Conservation (phyloP, 1,140 invertebrate species). For the Diachasma alloeum region DNA sequence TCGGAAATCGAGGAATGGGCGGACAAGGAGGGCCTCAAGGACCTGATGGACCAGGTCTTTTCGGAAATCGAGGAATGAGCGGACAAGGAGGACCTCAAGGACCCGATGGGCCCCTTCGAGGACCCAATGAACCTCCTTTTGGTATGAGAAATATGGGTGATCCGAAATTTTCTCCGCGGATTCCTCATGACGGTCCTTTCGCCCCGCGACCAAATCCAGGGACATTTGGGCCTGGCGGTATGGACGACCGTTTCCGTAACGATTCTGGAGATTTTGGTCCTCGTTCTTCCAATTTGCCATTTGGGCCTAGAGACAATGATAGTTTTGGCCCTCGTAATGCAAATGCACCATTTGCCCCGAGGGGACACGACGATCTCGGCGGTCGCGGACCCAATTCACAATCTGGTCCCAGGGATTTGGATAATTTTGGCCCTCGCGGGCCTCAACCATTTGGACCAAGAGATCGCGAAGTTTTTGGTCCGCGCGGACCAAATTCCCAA, state of each 20-base stretch:
- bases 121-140: neutral
- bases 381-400: neutral
- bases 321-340: conserved; percentile 30
- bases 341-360: conserved; percentile 23
- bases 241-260: neutral
- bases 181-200: neutral
- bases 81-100: neutral
- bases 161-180: neutral
- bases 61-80: neutral
- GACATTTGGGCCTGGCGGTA: neutral
- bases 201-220: neutral
- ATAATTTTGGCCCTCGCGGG: conserved; percentile 27
- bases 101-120: neutral
- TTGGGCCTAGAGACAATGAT: neutral
- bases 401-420: neutral
- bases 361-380: conserved; percentile 15
- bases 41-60: neutral
- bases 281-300: neutral
- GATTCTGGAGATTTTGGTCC: neutral
- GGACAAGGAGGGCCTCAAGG: neutral
- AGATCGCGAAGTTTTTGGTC: conserved; percentile 27
- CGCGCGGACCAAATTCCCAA: conserved; percentile 4
- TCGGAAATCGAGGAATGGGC: neutral
- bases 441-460: conserved; percentile 31
- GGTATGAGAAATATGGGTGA: neutral